These are phyloP conservation scores for Sphinx pinastri DNA, from an alignment of 2,888 invertebrate genomes.

Conservation along the genomic window DNA sequence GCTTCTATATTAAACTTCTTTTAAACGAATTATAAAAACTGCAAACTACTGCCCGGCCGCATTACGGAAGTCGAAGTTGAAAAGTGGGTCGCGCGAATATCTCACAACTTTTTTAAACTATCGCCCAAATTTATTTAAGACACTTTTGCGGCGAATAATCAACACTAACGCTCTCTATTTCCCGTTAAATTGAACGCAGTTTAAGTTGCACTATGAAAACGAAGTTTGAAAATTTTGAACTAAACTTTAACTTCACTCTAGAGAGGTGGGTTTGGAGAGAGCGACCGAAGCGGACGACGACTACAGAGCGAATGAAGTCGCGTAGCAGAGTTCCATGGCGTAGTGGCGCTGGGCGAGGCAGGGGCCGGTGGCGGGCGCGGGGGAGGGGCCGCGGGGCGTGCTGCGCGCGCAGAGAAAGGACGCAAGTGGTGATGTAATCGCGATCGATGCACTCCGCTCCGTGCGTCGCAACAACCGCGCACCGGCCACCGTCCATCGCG, in stretches of 20 bases:
- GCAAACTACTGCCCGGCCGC: slow-evolving; percentile 61
- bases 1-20: slow-evolving; percentile 21
- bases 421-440: slow-evolving; percentile 81
- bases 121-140: slow-evolving; percentile 41
- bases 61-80: slow-evolving; percentile 72
- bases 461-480: slow-evolving; percentile 57
- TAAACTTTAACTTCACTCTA: slow-evolving; percentile 66
- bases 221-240: slow-evolving; percentile 54
- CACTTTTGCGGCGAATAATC: slow-evolving; percentile 53
- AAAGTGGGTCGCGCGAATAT: slow-evolving; percentile 76
- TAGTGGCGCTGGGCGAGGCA: slow-evolving; percentile 59
- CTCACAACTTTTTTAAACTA: slow-evolving; percentile 55
- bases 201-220: slow-evolving; percentile 45
- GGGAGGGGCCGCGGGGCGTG: slow-evolving; percentile 55
- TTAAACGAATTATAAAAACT: slow-evolving; percentile 44
- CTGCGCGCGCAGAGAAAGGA: slow-evolving; percentile 82
- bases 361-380: slow-evolving; percentile 56
- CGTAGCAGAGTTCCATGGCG: slow-evolving; percentile 64
- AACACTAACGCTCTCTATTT: slow-evolving; percentile 53
- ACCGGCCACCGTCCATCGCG: slow-evolving; percentile 33
- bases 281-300: slow-evolving; percentile 65
- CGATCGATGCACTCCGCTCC: slow-evolving; percentile 79
- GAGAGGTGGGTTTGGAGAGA: slow-evolving; percentile 47
- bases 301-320: slow-evolving; percentile 77
- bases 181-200: slow-evolving; percentile 40